Base-by-base conservation (phyloP, 1,140 invertebrate genomes). In the Daktulosphaira vitifoliae region DNA sequence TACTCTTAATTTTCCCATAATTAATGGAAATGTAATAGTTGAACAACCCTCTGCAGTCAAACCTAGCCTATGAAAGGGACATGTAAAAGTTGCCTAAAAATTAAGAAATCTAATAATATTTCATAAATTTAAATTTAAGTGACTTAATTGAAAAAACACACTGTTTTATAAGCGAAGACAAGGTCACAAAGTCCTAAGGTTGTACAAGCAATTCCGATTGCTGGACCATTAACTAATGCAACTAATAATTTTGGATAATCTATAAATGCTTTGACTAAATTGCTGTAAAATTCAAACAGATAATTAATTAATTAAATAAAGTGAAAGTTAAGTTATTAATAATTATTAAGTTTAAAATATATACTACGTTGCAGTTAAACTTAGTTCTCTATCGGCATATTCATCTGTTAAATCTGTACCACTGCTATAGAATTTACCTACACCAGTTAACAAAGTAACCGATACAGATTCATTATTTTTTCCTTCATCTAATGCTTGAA, bases 151-250 rank as follows among this genome's bases (percentile, higher is more conserved):
- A n/a, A 65, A 20, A 26, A 9, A 69, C 42, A 70, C 72, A 83
- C 83, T 66, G 74, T 82, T 65, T 90, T 83, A n/a, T 84, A 84
- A 42, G 90, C 88, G 77, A 90, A 93, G 23, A 96, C 85, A 50
- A 88, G 78, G 79, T 98, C 95, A 81, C 84, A 96, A 1, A 97
- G 77, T 9, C 82, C 83, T 20, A 93, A 75, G 0, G 85, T 82
- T 8, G 93, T 96, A 0, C 86, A 85, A 51, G 84, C 85, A 68
- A 98, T 84, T 18, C 96, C 96, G 67, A 96, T 82, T n/a, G 93
- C 91, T 51, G 90, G 91, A 37, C 93, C 95, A 82, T 98, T 95
- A 1, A 98, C 84, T 44, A 95, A 76, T 38, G 84, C 89, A 65
- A 97, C 81, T 44, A 98, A 72, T 18, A 94, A 79, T 76, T 98